Conservation (phyloP, 2,888 invertebrate genomes). For the Byasa hedistus region DNA sequence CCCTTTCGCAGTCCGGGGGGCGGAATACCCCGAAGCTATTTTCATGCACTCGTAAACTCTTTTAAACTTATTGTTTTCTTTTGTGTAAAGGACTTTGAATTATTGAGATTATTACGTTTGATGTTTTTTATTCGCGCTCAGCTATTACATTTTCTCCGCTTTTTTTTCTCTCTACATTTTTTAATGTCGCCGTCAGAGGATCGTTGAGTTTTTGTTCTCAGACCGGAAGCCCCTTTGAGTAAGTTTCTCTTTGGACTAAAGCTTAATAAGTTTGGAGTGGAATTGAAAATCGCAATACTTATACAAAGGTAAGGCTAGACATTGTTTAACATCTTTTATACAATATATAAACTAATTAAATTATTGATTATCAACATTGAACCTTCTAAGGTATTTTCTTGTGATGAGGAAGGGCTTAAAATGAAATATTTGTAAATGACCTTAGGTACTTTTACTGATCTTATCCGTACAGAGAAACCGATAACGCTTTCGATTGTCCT, state of each 20-base stretch:
- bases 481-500: too few relatives aligned
- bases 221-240: slow-evolving; percentile 26
- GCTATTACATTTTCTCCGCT: slow-evolving; percentile 34
- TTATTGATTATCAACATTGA: too few relatives aligned
- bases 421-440: too few relatives aligned
- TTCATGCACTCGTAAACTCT: slow-evolving; percentile 66
- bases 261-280: slow-evolving; percentile 24
- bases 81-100: slow-evolving; percentile 66
- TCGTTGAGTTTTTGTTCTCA: slow-evolving; percentile 31
- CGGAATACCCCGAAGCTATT: slow-evolving; percentile 61
- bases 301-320: neutral
- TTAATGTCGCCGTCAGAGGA: slow-evolving; percentile 34
- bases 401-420: too few relatives aligned
- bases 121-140: slow-evolving; percentile 50
- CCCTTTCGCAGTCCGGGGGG: slow-evolving; percentile 54
- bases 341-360: too few relatives aligned
- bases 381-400: too few relatives aligned
- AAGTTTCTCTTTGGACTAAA: slow-evolving; percentile 19
- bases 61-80: slow-evolving; percentile 75
- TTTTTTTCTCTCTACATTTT: slow-evolving; percentile 36
- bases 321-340: too few relatives aligned
- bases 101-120: slow-evolving; percentile 72
- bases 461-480: too few relatives aligned
- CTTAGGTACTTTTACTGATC: too few relatives aligned
- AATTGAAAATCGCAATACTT: slow-evolving; percentile 1